Evolutionary conservation across 2,888 invertebrate species (phyloP), one percentile per base, ranked within the genome.

Genomic region (Fragum sueziense): DNA sequence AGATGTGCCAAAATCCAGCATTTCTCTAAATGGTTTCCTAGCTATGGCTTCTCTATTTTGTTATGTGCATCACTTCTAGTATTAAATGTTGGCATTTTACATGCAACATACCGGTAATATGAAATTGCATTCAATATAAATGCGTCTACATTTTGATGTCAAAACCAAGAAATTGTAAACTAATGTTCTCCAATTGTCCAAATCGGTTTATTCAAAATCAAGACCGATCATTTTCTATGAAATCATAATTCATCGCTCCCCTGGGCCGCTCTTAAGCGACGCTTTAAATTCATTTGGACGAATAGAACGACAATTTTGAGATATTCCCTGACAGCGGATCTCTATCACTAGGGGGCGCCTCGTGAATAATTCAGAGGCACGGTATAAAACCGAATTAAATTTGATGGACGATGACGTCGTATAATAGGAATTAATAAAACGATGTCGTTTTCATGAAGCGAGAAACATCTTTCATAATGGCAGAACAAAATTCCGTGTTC

Each of bases 341-440:
- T 65, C 33, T 65, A 65, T 41, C 65, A 27, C 65, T 9, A 41
- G 41, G 27, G 65, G 65, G 41, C 65, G 41, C 41, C 41, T 41
- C 41, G 37, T 65, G 65, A 65, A 65, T 65, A 65, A 65, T 65
- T 65, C 34, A 65, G 37, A 41, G 65, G 65, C 25, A n/a, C 17
- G 65, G 65, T 65, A 37, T 65, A 65, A 65, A 65, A 65, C 65
- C 65, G 65, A 65, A 65, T 65, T 34, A 65, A 65, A 17, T 25
- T 29, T 65, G 65, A 65, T 65, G 25, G 65, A 65, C 65, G 65
- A 65, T 65, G 65, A 65, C 65, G 34, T 22, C 33, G 25, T 25
- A 25, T 65, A 41, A 65, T 65, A 65, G 65, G 65, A 65, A 65
- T 65, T 65, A 65, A 65, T 65, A 65, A 65, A 65, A 22, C 65